Evolutionary conservation across 2,113 vertebrate genomes (phyloP).

Genomic region (Neodontobutis hainanensis): DNA sequence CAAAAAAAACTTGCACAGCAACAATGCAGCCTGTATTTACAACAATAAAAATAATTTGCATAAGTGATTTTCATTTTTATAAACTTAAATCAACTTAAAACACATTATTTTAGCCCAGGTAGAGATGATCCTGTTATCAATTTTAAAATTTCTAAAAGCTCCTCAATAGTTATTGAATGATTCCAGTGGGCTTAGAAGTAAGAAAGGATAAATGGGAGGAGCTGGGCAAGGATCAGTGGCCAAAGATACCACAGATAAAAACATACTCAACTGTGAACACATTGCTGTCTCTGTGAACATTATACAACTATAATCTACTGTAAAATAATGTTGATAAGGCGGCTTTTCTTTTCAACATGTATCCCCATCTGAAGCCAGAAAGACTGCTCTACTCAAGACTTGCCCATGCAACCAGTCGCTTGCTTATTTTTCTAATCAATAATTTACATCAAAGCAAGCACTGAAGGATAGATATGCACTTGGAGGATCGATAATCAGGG

Average conservation of each 20-base stretch:
- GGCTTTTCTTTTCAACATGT: neutral
- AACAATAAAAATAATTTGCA: no score
- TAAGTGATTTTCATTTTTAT: no score
- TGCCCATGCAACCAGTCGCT: slow-evolving; percentile 31
- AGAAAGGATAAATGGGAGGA: slow-evolving; percentile 28
- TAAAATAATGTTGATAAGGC: neutral
- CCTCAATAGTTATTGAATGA: no score
- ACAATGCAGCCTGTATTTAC: no score
- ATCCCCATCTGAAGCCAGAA: slow-evolving; percentile 16
- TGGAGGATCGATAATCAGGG: slow-evolving; percentile 4
- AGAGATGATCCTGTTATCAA: no score
- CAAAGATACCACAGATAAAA: slow-evolving; percentile 56
- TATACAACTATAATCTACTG: neutral
- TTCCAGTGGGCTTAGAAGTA: slow-evolving; percentile 21
- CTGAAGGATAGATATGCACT: slow-evolving; percentile 21
- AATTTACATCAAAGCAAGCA: slow-evolving; percentile 52
- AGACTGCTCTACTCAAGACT: slow-evolving; percentile 33
- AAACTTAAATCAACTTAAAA: no score
- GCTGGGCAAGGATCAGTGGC: slow-evolving; percentile 44
- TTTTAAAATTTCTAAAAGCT: no score
- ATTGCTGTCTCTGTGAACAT: slow-evolving; percentile 7
- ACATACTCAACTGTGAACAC: slow-evolving; percentile 6
- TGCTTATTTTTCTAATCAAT: slow-evolving; percentile 49
- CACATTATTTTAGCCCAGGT: no score
- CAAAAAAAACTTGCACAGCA: no score